phyloP scores from a whole-genome alignment of 2,888 invertebrate genomes.

The Phengaris arion region DNA sequence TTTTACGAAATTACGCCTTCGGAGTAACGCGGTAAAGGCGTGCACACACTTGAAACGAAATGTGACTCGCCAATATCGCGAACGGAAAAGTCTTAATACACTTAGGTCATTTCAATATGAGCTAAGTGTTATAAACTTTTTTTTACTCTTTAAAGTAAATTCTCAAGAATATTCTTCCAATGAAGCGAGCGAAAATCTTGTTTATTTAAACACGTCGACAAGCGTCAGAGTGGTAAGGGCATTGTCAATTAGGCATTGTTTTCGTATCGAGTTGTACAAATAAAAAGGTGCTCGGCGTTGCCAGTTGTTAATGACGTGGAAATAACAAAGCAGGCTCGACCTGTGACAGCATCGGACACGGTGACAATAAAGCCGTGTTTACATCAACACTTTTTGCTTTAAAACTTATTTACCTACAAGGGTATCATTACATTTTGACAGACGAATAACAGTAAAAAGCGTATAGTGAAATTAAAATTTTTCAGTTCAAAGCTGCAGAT shows the following conservation, averaged over 20 bases:
- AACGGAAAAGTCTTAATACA: not conserved
- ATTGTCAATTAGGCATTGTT: slow-evolving; percentile 45
- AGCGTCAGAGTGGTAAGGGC: slow-evolving; percentile 33
- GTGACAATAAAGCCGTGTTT: not conserved
- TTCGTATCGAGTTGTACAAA: slow-evolving; percentile 46
- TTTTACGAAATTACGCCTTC: not conserved
- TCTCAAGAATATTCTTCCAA: not conserved
- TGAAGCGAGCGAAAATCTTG: not conserved
- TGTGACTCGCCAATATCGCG: not conserved
- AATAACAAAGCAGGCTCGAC: slow-evolving; percentile 40
- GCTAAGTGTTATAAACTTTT: not conserved
- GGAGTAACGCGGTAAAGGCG: not conserved
- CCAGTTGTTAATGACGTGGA: slow-evolving; percentile 40
- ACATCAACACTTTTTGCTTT: not conserved
- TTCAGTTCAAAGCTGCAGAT: not conserved
- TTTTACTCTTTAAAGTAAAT: not conserved
- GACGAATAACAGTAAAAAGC: not conserved
- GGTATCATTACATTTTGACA: not conserved
- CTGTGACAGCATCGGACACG: slow-evolving; percentile 2
- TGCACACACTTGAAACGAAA: not conserved
- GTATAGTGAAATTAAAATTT: not conserved
- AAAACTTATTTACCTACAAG: not conserved
- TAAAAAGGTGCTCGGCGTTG: slow-evolving; percentile 45
- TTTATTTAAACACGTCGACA: not conserved
- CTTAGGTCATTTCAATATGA: not conserved